Conservation (phyloP, 23 tunicate species). For the Botrylloides violaceus region DNA sequence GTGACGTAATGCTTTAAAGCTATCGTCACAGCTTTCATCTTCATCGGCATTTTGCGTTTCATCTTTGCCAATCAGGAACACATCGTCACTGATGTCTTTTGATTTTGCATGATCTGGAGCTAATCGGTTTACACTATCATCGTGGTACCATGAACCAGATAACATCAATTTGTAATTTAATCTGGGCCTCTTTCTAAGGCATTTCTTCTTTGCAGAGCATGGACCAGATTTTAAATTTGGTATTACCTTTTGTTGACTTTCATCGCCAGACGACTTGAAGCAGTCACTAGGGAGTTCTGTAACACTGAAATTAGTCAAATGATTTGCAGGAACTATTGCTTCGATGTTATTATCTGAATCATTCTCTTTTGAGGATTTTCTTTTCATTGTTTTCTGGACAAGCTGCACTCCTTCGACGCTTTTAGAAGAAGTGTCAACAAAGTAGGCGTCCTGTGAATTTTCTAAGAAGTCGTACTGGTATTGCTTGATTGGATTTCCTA, state of each 20-base stretch:
- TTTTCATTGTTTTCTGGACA: not conserved
- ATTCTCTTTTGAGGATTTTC: not conserved
- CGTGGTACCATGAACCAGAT: not conserved
- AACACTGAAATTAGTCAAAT: no score
- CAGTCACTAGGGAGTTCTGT: not conserved
- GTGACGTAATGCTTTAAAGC: not conserved
- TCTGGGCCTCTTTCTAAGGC: not conserved
- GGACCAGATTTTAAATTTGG: not conserved
- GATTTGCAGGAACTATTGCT: no score
- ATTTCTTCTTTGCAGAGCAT: not conserved
- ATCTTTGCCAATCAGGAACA: not conserved
- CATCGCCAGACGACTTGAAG: not conserved
- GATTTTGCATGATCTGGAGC: not conserved
- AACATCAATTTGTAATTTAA: not conserved
- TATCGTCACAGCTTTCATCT: not conserved
- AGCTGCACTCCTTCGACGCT: not conserved
- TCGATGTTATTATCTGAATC: no score
- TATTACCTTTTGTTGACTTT: not conserved
- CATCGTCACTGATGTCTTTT: not conserved
- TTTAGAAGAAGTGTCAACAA: not conserved
- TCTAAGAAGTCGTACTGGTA: not conserved
- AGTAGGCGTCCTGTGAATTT: slow-evolving; percentile 13
- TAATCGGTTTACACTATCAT: not conserved
- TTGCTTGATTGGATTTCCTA: not conserved
- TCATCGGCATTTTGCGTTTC: not conserved